Base-by-base conservation (phyloP, 2,113 vertebrate genomes). In the Myocastor coypus region DNA sequence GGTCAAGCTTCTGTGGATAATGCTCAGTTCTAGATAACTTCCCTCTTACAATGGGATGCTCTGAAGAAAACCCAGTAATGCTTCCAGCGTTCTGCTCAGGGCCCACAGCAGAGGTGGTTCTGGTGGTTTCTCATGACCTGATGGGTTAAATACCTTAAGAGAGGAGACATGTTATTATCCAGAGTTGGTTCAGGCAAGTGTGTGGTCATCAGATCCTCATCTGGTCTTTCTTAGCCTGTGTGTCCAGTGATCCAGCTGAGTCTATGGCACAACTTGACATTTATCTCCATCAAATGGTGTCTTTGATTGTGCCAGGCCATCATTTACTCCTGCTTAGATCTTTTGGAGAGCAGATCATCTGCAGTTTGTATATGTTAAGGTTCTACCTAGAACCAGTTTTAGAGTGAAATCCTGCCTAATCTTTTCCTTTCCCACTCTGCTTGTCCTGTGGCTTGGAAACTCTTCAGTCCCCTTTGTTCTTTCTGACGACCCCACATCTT, bases 221-320 rank as follows among this genome's bases (percentile, higher is more conserved):
- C 52, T 6, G 12, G 3, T 32, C 77, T 64, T 20, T 37, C 34
- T 75, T 63, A 59, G 50, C 0, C 64, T 40, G 7, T 13, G 20
- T 1, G 11, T 82, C 30, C 46, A 63, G 63, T 20, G 10, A 14
- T 3, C 1, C 50, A 22, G 7, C 3, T 0, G 11, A 32, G 0
- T 55, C 50, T 55, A 75, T 73, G 20, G 30, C 34, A 32, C 42
- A 69, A 73, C 40, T 42, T 5, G 20, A 28, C 9, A n/a, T 1
- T n/a, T 46, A 30, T 46, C 37, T 78, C 59, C 42, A 2, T 30
- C 34, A 42, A 63, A 2, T 34, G 40, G 92, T 1, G 24, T 71
- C 63, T 52, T 52, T 87, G 6, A 13, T 82, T 42, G 28, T 22
- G 55, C 32, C 13, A 1, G 20, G 7, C 28, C 22, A 6, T 16